Percentiles rank a stretch among this genome's conserved stretches.
phyloP scores from a whole-genome alignment of 2,888 invertebrate genomes.

The Synergus itoensis region DNA sequence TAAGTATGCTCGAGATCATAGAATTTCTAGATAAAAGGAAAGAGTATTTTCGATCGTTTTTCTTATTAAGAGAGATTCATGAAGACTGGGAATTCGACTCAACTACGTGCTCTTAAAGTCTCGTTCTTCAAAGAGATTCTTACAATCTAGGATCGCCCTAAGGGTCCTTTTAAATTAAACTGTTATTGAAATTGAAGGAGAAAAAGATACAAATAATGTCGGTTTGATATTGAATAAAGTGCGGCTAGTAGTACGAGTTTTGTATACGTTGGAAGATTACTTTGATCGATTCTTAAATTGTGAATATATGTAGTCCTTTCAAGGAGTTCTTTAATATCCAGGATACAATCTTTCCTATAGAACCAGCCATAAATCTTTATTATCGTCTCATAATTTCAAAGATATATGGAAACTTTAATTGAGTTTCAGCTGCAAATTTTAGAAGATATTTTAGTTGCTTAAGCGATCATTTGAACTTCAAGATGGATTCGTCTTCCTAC shows the following conservation, averaged over 20 bases:
- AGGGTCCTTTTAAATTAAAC: constrained; percentile 37
- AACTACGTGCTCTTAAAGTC: constrained; percentile 22
- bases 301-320: background rate
- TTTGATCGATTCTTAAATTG: background rate
- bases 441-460: background rate
- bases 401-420: background rate
- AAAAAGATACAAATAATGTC: constrained; percentile 24
- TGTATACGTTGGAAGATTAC: background rate
- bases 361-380: background rate
- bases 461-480: too few species aligned
- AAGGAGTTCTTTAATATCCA: background rate
- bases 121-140: constrained; percentile 35
- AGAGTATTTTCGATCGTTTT: constrained; percentile 29
- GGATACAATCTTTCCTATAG: background rate
- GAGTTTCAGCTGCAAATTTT: background rate
- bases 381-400: background rate
- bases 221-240: constrained; percentile 5
- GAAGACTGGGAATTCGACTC: background rate
- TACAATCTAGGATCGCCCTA: constrained; percentile 10
- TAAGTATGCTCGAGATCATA: background rate
- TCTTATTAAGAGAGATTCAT: constrained; percentile 5
- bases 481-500: too few species aligned
- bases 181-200: constrained; percentile 37
- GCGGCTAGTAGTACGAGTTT: background rate
- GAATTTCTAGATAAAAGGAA: background rate